These are phyloP conservation scores for Vandiemenella viatica DNA, from an alignment of 2,888 invertebrate genomes.

Conservation along the genomic window DNA sequence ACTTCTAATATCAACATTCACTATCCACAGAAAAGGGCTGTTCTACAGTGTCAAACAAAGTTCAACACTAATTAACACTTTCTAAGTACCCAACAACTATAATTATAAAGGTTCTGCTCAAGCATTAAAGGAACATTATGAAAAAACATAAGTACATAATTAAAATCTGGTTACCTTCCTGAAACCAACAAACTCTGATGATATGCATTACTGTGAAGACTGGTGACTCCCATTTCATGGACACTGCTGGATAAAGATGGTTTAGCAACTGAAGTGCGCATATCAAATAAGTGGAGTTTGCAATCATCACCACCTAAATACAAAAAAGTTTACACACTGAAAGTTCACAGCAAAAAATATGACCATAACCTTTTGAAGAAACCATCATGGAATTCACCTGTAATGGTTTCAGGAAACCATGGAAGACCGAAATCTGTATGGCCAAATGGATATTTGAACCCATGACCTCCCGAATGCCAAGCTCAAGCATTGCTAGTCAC, in stretches of 20 bases:
- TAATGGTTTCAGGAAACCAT: no score
- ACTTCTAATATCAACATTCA: no score
- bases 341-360: no score
- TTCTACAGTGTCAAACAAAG: no score
- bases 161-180: conserved; percentile 49
- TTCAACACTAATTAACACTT: no score
- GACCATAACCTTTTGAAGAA: no score
- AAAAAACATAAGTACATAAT: conserved; percentile 8
- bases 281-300: conserved; percentile 56
- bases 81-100: neutral
- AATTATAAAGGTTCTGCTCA: neutral
- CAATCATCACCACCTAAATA: conserved; percentile 70
- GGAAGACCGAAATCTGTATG: no score
- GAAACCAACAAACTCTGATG: conserved; percentile 54
- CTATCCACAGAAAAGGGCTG: no score
- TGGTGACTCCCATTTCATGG: conserved; percentile 75
- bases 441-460: no score
- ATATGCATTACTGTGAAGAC: conserved; percentile 53
- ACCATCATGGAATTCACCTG: no score
- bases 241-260: conserved; percentile 35
- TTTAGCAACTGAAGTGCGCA: conserved; percentile 31
- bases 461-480: no score
- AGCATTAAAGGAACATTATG: neutral
- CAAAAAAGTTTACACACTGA: conserved; percentile 10
- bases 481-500: no score